These are phyloP conservation scores for Taurulus bubalis DNA, from an alignment of 2,113 vertebrate species.

Conservation along the genomic window DNA sequence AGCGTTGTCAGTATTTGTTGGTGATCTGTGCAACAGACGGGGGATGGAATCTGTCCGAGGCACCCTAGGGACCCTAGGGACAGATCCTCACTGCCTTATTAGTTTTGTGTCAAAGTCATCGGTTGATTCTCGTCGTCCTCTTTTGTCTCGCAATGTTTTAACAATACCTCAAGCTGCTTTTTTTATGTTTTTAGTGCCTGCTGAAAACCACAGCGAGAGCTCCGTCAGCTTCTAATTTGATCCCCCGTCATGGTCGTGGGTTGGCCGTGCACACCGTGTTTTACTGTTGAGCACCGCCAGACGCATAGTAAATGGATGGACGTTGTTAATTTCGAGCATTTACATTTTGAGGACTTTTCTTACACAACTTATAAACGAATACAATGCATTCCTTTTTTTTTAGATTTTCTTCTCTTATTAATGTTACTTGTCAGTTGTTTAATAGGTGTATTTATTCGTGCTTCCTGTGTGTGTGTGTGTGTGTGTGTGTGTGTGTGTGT, in stretches of 20 bases:
- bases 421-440: not conserved
- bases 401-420: not conserved
- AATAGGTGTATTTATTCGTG: conserved; percentile 45
- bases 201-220: not conserved
- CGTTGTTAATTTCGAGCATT: not conserved
- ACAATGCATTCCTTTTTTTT: not conserved
- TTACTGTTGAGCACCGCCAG: not conserved
- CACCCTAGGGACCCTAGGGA: conserved; percentile 4
- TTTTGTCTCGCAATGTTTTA: conserved; percentile 13
- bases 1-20: conserved; percentile 5
- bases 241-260: not conserved
- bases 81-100: conserved; percentile 63
- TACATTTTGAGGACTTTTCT: not conserved
- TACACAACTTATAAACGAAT: not conserved
- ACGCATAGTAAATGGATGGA: not conserved
- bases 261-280: not conserved
- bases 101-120: conserved; percentile 39
- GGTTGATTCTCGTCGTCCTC: conserved; percentile 4
- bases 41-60: conserved; percentile 22
- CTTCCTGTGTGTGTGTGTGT: conserved; percentile 1
- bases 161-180: conserved; percentile 10
- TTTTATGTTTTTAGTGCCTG: not conserved
- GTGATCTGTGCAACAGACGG: conserved; percentile 11
- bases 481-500: conserved; percentile 24
- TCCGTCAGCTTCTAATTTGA: not conserved